Base-by-base conservation (phyloP, 1,140 invertebrate genomes). In the Campoletis sonorensis region DNA sequence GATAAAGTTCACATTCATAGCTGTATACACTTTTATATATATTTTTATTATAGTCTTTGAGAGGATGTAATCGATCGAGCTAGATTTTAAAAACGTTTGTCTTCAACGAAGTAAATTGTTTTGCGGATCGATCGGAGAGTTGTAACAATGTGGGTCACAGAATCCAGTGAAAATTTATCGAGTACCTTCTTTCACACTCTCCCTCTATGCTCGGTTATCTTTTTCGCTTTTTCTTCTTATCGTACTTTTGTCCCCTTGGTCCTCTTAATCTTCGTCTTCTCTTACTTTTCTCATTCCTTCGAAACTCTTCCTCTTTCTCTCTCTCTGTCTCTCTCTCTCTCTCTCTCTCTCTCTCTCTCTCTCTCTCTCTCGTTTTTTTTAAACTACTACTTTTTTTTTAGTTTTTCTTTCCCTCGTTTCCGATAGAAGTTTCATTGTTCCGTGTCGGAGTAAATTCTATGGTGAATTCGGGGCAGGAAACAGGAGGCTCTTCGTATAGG, bases 371-470 rank as follows among this genome's bases (percentile, higher is more conserved):
- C 75, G 23, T 51, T 64, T 81, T 70, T 77, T 33, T 71, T 33
- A 18, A 21, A 68, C 37, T 70, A n/a, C 16, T 54, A n/a, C 33
- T 81, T n/a, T 67, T 64, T 33, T 54, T 40, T 58, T 45, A 1
- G 8, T 18, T 21, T 13, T 75, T 64, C 51, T 73, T 49, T 45
- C 27, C 11, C 76, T 26, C 27, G 3, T 61, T 68, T 40, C 18
- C 58, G 64, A 79, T 79, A 61, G 78, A 78, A 79, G 27, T 82
- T 79, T 78, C 68, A 58, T 82, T 79, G 76, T 82, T 79, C 49
- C 67, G 70, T 26, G 27, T 49, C 37, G 61, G 16, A 58, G 78
- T 72, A 77, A 49, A 77, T 49, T 81, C 23, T 64, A 81, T 37
- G 73, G 23, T 61, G 61, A 78, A 78, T 78, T n/a, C n/a, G 27